phyloP scores from a whole-genome alignment of 2,797 vertebrate genomes.

The Mallotus villosus region DNA sequence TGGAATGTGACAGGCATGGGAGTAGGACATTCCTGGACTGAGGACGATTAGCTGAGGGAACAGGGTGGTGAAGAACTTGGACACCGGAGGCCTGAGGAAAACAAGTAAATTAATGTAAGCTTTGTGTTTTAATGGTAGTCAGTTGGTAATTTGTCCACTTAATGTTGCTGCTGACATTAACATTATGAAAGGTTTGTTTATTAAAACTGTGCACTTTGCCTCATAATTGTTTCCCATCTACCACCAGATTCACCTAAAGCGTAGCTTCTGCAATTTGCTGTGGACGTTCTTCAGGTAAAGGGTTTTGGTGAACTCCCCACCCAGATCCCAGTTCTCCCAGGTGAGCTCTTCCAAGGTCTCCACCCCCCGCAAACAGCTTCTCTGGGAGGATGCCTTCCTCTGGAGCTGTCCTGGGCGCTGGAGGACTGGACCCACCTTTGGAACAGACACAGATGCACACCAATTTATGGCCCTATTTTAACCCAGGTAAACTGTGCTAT shows the following conservation, averaged over 20 bases:
- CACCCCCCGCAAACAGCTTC: slow-evolving; percentile 77
- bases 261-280: slow-evolving; percentile 81
- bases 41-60: slow-evolving; percentile 78
- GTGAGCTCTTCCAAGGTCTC: slow-evolving; percentile 77
- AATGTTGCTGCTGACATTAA: background rate
- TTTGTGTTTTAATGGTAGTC: background rate
- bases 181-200: background rate
- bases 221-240: background rate
- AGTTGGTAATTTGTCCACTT: background rate
- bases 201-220: background rate
- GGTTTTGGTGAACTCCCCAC: slow-evolving; percentile 78
- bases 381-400: slow-evolving; percentile 43
- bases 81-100: slow-evolving; percentile 74
- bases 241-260: slow-evolving; percentile 76
- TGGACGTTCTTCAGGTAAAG: slow-evolving; percentile 83
- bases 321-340: slow-evolving; percentile 85
- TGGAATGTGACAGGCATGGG: slow-evolving; percentile 84
- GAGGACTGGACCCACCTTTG: background rate
- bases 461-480: background rate
- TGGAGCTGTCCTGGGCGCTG: slow-evolving; percentile 30
- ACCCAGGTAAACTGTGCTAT: background rate
- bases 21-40: slow-evolving; percentile 84
- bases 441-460: slow-evolving; percentile 3
- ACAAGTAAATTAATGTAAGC: background rate
- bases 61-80: slow-evolving; percentile 80